Conservation (phyloP, 2,797 vertebrate species). For the Pipistrellus pygmaeus region DNA sequence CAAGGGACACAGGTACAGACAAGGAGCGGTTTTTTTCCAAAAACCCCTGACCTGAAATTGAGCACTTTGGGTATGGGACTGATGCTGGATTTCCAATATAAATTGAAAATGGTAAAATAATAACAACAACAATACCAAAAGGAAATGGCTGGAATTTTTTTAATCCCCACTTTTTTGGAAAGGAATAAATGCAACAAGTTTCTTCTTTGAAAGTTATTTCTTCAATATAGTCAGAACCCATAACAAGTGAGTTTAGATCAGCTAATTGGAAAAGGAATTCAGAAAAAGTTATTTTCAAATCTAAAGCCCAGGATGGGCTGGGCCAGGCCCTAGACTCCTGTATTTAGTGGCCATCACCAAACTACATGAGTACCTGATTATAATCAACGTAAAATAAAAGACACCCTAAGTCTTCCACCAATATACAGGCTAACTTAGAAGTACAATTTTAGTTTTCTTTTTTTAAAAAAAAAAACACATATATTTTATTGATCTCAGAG, state of each 20-base stretch:
- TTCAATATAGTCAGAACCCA: neutral
- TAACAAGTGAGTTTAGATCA: neutral
- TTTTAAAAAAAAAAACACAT: slow-evolving; percentile 6
- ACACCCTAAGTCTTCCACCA: slow-evolving; percentile 58
- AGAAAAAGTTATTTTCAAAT: neutral
- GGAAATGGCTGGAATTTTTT: neutral
- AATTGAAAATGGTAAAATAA: slow-evolving; percentile 29
- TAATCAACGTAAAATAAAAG: slow-evolving; percentile 65
- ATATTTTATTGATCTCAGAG: neutral
- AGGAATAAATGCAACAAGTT: neutral
- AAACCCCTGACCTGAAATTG: neutral
- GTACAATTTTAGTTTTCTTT: slow-evolving; percentile 68
- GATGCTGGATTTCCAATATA: slow-evolving; percentile 18
- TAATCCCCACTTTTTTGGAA: neutral
- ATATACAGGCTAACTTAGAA: slow-evolving; percentile 70
- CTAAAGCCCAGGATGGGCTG: neutral
- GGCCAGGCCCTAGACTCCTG: neutral
- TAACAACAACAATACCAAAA: neutral
- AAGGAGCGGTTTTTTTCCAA: too few species aligned
- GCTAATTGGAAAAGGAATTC: neutral
- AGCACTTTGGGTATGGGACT: neutral
- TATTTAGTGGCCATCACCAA: neutral
- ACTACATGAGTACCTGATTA: slow-evolving; percentile 12
- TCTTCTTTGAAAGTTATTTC: neutral
- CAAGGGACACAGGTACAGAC: neutral